These are phyloP conservation scores for Odontocerum albicorne DNA, from an alignment of 2,888 invertebrate genomes.

Conservation along the genomic window DNA sequence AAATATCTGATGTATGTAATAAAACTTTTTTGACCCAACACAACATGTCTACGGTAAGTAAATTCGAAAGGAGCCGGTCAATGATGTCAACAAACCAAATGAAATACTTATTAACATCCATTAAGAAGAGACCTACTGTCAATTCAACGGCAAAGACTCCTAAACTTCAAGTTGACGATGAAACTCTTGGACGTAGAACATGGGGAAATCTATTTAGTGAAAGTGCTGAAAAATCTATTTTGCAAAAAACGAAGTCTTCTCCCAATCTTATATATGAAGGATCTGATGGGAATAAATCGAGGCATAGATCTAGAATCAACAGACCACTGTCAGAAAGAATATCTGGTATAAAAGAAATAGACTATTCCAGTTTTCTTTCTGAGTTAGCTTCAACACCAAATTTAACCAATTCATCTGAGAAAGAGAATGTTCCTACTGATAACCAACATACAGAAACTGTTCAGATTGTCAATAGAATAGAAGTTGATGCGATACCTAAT, in stretches of 20 bases:
- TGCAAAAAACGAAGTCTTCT: slow-evolving; percentile 23
- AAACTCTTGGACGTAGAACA: slow-evolving; percentile 17
- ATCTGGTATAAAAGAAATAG: slow-evolving; percentile 25
- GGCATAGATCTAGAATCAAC: not conserved
- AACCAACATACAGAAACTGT: slow-evolving; percentile 8
- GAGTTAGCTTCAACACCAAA: slow-evolving; percentile 22
- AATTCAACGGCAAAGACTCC: not conserved
- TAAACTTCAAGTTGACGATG: slow-evolving; percentile 1
- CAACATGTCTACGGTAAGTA: slow-evolving; percentile 14
- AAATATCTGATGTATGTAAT: slow-evolving; percentile 20
- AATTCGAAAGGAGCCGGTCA: slow-evolving; percentile 10
- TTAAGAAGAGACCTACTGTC: slow-evolving; percentile 13
- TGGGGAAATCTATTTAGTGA: slow-evolving; percentile 24
- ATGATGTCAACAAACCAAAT: slow-evolving; percentile 17
- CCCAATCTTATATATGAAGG: slow-evolving; percentile 14
- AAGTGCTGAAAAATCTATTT: slow-evolving; percentile 6
- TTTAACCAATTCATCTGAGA: slow-evolving; percentile 12
- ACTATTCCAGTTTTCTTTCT: slow-evolving; percentile 24
- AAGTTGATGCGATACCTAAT: not conserved
- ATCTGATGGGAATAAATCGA: not conserved
- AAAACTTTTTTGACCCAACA: slow-evolving; percentile 8
- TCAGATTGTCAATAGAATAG: slow-evolving; percentile 9
- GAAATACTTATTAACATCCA: slow-evolving; percentile 19
- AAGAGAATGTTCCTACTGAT: slow-evolving; percentile 15
- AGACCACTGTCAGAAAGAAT: slow-evolving; percentile 15